Percentiles rank a stretch among this genome's conserved stretches.
phyloP scores from a whole-genome alignment of 2,888 invertebrate genomes.

The Dicyrtomina minuta region DNA sequence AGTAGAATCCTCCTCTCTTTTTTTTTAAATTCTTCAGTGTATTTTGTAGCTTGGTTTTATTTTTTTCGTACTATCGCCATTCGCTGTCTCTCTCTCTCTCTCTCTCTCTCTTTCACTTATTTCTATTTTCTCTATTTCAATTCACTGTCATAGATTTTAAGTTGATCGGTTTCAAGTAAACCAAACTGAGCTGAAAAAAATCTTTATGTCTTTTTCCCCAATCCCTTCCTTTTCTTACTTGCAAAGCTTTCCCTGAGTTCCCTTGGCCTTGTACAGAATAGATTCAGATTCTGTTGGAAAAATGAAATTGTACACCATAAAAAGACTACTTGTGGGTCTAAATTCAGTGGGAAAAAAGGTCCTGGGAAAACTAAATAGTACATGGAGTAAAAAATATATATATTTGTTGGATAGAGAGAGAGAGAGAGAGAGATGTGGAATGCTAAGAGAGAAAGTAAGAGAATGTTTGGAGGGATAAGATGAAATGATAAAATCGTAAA shows the following conservation, averaged over 20 bases:
- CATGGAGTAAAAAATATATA: not conserved
- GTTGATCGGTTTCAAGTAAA: too few species aligned
- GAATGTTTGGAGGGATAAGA: conserved; percentile 1
- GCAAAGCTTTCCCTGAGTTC: conserved; percentile 9
- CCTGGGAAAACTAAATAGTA: conserved; percentile 28
- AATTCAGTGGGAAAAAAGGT: conserved; percentile 28
- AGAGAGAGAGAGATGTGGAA: not conserved
- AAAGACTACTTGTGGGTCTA: not conserved
- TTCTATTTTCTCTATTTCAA: conserved; percentile 7
- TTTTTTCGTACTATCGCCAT: not conserved
- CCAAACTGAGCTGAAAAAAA: not conserved
- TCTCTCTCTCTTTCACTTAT: not conserved
- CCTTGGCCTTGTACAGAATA: not conserved
- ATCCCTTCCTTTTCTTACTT: not conserved
- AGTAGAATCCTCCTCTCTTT: conserved; percentile 9
- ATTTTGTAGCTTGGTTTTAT: not conserved
- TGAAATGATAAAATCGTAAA: conserved; percentile 3
- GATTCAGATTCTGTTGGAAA: not conserved
- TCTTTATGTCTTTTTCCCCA: not conserved
- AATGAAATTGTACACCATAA: not conserved
- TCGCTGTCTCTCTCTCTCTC: conserved; percentile 9
- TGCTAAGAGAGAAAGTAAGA: conserved; percentile 2
- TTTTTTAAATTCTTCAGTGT: not conserved
- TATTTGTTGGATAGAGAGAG: not conserved
- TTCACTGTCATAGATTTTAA: conserved; percentile 18